Evolutionary conservation across 2,888 invertebrate genomes (phyloP).

Genomic region (Drosophila ezoana): DNA sequence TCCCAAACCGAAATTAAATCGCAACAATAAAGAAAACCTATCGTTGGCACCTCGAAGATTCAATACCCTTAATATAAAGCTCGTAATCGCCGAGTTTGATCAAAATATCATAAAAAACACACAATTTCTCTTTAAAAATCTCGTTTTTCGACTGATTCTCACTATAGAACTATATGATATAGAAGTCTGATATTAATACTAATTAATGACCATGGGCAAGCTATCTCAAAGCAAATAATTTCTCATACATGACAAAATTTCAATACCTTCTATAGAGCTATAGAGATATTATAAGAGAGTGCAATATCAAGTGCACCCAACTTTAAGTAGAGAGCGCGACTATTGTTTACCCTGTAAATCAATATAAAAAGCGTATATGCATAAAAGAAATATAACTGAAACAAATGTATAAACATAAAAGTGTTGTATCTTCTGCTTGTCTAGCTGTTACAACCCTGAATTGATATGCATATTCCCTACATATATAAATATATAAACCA

Average conservation of each 20-base stretch:
- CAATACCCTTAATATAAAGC: too few relatives aligned
- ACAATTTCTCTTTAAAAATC: too few relatives aligned
- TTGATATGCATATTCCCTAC: background rate
- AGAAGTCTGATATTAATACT: too few relatives aligned
- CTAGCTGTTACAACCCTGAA: background rate
- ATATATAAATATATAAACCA: background rate
- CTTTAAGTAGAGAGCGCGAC: background rate
- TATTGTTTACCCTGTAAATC: slow-evolving; percentile 17
- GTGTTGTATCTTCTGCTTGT: background rate
- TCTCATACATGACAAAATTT: too few relatives aligned
- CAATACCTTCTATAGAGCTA: slow-evolving; percentile 1
- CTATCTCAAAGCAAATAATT: too few relatives aligned
- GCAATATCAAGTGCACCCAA: slow-evolving; percentile 27
- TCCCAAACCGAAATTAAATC: slow-evolving; percentile 25
- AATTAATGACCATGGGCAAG: too few relatives aligned
- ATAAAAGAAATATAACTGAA: background rate
- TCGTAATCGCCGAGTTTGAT: too few relatives aligned
- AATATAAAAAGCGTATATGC: background rate
- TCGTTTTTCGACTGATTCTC: too few relatives aligned
- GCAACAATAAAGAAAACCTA: background rate
- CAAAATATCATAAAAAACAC: too few relatives aligned
- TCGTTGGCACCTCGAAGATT: too few relatives aligned
- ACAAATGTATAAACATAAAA: background rate
- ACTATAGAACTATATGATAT: too few relatives aligned
- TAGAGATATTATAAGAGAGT: background rate